Conservation (phyloP, 2,797 vertebrate species). For the Miichthys miiuy region DNA sequence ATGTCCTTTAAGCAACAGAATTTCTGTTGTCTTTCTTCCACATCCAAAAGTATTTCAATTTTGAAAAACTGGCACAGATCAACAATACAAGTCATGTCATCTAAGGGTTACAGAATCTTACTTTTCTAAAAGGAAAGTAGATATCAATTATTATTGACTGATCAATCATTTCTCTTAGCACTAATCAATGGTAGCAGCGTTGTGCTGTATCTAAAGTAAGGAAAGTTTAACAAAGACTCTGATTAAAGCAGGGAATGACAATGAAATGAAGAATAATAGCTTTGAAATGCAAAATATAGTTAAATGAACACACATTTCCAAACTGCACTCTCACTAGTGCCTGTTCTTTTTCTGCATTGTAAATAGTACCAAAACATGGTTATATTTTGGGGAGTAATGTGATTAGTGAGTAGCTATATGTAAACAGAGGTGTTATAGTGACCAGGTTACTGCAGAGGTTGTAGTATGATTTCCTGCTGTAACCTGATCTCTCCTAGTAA, state of each 20-base stretch:
- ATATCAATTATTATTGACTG: too few species aligned
- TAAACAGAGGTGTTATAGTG: background rate
- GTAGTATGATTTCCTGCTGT: background rate
- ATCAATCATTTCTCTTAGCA: too few species aligned
- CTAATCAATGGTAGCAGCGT: too few species aligned
- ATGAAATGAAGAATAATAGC: background rate
- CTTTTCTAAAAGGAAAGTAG: too few species aligned
- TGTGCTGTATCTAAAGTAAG: too few species aligned
- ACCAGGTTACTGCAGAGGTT: background rate
- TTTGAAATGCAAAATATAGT: background rate
- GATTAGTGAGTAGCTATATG: background rate
- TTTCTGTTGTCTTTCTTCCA: background rate
- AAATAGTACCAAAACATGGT: too few species aligned
- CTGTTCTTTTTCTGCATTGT: background rate
- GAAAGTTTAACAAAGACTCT: background rate
- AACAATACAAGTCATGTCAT: too few species aligned
- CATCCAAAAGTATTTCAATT: too few species aligned
- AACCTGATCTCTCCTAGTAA: background rate
- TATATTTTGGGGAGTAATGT: background rate
- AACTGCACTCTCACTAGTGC: too few species aligned
- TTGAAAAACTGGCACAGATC: too few species aligned
- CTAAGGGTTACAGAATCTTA: too few species aligned
- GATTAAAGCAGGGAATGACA: background rate
- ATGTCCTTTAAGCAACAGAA: background rate
- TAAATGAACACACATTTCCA: background rate